phyloP scores from a whole-genome alignment of 2,888 invertebrate genomes.

The Polyommatus iphigenia region DNA sequence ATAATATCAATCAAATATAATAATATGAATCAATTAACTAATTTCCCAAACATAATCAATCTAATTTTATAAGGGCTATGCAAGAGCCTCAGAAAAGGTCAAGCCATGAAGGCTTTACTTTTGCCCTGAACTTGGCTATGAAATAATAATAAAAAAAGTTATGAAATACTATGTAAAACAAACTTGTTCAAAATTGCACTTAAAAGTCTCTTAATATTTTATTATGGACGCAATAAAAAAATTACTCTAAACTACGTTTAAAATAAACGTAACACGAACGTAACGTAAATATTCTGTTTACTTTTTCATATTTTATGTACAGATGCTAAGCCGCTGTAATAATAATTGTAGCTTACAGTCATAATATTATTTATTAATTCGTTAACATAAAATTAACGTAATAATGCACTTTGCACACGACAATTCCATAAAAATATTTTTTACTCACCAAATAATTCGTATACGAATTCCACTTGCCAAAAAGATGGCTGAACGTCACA shows the following conservation, averaged over 20 bases:
- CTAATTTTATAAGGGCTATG: not conserved
- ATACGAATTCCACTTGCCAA: slow-evolving; percentile 42
- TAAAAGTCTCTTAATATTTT: too few relatives aligned
- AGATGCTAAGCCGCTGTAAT: too few relatives aligned
- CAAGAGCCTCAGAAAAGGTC: too few relatives aligned
- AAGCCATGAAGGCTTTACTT: too few relatives aligned
- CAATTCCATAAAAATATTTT: not conserved
- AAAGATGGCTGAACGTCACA: slow-evolving; percentile 40
- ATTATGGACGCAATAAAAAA: too few relatives aligned
- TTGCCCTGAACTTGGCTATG: not conserved
- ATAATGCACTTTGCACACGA: not conserved
- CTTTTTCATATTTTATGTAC: not conserved
- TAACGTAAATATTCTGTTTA: too few relatives aligned
- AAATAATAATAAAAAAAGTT: not conserved
- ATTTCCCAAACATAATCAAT: not conserved
- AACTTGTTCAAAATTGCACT: not conserved
- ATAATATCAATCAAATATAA: not conserved
- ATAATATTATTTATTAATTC: not conserved
- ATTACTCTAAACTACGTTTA: too few relatives aligned
- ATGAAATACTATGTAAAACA: not conserved
- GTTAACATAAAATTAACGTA: not conserved
- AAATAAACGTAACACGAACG: too few relatives aligned
- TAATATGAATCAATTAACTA: not conserved
- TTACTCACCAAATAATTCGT: slow-evolving; percentile 51
- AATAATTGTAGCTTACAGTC: not conserved